phyloP scores from a whole-genome alignment of 1,140 invertebrate genomes.

The Drosophila malerkotliana region DNA sequence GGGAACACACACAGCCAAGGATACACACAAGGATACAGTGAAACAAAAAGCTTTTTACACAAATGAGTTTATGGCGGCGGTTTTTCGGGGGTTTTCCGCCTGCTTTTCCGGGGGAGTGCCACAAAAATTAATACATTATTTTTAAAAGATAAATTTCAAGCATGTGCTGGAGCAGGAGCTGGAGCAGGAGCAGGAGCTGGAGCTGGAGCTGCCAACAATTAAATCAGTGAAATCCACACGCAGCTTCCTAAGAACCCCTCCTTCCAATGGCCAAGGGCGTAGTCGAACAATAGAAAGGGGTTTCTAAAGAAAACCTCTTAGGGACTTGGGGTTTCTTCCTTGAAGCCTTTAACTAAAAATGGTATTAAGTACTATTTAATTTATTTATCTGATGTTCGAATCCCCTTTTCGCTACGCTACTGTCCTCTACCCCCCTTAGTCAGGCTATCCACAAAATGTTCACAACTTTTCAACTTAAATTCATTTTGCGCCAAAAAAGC shows the following conservation, averaged over 20 bases:
- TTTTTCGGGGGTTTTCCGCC: constrained; percentile 5
- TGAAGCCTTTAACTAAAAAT: background rate
- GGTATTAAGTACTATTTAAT: background rate
- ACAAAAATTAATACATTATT: constrained; percentile 82
- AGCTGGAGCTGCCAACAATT: constrained; percentile 61
- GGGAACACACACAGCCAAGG: background rate
- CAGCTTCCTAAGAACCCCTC: constrained; percentile 38
- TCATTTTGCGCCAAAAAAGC: constrained; percentile 67
- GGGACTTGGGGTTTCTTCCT: background rate
- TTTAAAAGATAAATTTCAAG: constrained; percentile 80
- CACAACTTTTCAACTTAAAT: constrained; percentile 82
- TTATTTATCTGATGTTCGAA: background rate
- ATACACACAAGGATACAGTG: constrained; percentile 29
- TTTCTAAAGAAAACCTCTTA: background rate
- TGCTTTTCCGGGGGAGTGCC: constrained; percentile 28
- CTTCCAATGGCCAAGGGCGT: background rate
- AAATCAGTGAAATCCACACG: constrained; percentile 82
- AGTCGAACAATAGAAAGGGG: background rate
- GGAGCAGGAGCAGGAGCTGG: too few species aligned
- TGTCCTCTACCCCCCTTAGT: background rate
- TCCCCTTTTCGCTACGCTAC: background rate
- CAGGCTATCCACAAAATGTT: constrained; percentile 65
- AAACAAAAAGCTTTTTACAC: constrained; percentile 74
- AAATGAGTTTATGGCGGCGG: constrained; percentile 73
- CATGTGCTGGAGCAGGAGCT: constrained; percentile 15